Percentiles rank a stretch among this genome's conserved stretches.
Evolutionary conservation across 2,113 vertebrate species (phyloP).

Genomic region (Hydrochoerus hydrochaeris): DNA sequence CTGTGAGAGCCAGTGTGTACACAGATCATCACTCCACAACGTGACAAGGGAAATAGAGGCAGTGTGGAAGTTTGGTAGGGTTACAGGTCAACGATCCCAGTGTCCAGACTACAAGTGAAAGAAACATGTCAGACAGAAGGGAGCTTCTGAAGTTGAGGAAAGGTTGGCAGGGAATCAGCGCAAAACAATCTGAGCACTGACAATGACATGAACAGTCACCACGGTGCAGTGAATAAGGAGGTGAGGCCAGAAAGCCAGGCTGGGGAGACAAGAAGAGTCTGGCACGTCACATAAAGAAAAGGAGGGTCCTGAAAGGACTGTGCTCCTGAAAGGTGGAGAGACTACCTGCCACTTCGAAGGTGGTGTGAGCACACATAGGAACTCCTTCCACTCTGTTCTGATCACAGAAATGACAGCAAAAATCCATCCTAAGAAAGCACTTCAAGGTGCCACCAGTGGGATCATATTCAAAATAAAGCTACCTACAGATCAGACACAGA

Average conservation of each 20-base stretch:
- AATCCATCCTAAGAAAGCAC: neutral
- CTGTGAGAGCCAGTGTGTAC: neutral
- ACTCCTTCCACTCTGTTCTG: neutral
- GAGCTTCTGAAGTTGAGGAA: neutral
- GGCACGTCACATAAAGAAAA: accelerated
- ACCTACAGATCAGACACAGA: neutral
- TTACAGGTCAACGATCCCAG: too few relatives aligned
- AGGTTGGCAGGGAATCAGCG: neutral
- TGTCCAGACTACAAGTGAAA: neutral
- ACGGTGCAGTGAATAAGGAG: neutral
- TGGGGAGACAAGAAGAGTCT: neutral
- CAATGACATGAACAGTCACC: neutral
- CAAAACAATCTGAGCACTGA: too few relatives aligned
- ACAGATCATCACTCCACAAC: too few relatives aligned
- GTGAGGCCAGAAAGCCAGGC: neutral
- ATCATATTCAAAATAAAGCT: neutral
- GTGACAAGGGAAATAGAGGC: neutral
- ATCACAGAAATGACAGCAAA: neutral
- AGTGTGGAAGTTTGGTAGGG: neutral
- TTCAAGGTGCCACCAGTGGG: neutral
- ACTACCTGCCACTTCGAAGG: neutral
- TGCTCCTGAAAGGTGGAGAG: neutral
- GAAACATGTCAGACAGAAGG: neutral
- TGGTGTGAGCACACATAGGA: neutral
- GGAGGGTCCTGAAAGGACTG: neutral